phyloP scores from a whole-genome alignment of 2,113 vertebrate species.

The Condylura cristata region DNA sequence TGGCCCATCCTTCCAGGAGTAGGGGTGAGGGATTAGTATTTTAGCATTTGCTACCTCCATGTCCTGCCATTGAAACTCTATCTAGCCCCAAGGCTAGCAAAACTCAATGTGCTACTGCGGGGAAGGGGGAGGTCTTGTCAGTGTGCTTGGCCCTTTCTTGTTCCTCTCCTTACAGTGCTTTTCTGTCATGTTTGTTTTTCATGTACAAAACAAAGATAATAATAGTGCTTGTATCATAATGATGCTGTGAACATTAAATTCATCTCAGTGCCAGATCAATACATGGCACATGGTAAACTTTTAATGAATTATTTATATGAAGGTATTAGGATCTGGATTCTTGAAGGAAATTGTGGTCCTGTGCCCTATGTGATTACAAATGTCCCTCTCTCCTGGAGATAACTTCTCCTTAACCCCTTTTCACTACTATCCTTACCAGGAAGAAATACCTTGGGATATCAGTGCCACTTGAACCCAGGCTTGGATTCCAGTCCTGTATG shows the following conservation, averaged over 20 bases:
- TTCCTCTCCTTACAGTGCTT: background rate
- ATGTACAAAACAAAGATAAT: background rate
- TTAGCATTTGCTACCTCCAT: background rate
- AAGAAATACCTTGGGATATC: background rate
- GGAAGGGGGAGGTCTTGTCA: background rate
- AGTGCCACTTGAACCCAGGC: background rate
- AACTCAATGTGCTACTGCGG: background rate
- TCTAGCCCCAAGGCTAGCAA: background rate
- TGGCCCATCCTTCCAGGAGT: background rate
- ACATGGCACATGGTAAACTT: background rate
- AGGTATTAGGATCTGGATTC: background rate
- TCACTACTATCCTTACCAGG: accelerated
- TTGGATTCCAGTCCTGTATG: background rate
- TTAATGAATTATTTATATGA: background rate
- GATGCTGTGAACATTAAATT: background rate
- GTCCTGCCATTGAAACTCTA: background rate
- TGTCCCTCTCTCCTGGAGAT: background rate
- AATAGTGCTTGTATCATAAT: background rate
- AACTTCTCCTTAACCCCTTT: background rate
- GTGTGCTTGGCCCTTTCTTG: background rate
- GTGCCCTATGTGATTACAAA: background rate
- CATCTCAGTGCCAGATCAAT: background rate
- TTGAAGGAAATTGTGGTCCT: background rate
- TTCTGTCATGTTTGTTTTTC: background rate
- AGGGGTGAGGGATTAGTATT: background rate